Conservation (phyloP, 2,113 vertebrate species). For the Zosterops borbonicus region DNA sequence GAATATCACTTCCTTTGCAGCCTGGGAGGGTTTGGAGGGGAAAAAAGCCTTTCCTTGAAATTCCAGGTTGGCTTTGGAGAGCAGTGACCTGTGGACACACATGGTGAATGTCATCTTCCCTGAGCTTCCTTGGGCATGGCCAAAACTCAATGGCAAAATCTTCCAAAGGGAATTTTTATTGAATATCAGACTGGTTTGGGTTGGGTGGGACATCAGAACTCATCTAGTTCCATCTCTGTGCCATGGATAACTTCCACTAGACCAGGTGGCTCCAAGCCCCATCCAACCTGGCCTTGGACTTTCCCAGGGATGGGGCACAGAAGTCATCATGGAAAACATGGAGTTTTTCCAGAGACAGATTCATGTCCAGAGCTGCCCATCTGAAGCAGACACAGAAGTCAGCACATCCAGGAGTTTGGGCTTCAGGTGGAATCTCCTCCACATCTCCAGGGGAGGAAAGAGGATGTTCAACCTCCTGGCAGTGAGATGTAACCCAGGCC, state of each 20-base stretch:
- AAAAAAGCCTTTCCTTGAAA: background rate
- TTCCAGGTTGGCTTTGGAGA: background rate
- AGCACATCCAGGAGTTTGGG: background rate
- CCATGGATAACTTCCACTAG: background rate
- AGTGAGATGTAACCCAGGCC: background rate
- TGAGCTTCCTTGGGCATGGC: background rate
- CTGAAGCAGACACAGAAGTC: background rate
- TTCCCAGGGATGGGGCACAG: background rate
- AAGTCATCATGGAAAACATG: background rate
- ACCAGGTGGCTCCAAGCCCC: background rate
- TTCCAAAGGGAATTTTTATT: background rate
- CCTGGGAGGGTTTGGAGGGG: background rate
- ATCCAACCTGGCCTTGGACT: background rate
- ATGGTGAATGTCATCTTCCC: fast-evolving
- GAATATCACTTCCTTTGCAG: background rate
- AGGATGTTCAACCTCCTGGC: background rate
- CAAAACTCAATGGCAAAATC: background rate
- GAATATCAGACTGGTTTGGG: background rate
- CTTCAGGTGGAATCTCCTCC: background rate
- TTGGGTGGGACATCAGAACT: background rate
- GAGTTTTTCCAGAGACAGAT: background rate
- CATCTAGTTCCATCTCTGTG: background rate
- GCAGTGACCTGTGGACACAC: background rate
- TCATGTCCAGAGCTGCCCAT: background rate
- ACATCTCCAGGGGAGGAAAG: background rate